Conservation (phyloP, 2,113 vertebrate genomes). For the Alaudala cheleensis region DNA sequence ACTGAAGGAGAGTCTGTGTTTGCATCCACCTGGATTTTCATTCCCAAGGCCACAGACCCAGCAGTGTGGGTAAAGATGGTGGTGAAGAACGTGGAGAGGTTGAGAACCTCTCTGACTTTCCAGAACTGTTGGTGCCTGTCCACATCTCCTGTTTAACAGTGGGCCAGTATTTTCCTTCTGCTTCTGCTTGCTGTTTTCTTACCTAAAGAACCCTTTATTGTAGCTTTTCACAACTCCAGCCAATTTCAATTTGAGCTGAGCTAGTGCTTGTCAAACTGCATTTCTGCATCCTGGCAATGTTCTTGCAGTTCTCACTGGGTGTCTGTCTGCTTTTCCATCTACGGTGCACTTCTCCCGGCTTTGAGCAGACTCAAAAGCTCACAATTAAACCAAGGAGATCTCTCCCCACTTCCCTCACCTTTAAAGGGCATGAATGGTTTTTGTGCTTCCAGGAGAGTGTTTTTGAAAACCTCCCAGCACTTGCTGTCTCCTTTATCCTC, state of each 20-base stretch:
- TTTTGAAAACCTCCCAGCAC: not conserved
- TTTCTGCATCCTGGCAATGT: not conserved
- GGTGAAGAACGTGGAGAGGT: not conserved
- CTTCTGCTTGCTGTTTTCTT: not conserved
- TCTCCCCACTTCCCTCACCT: not conserved
- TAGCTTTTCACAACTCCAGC: not conserved
- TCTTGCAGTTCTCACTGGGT: not conserved
- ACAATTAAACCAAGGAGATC: not conserved
- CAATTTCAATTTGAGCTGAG: not conserved
- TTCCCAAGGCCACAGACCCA: not conserved
- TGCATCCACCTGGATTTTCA: not conserved
- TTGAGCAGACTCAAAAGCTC: not conserved
- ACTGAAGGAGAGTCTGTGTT: not conserved
- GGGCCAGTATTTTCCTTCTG: not conserved
- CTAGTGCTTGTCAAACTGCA: not conserved
- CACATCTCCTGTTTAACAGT: not conserved
- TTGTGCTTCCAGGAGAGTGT: not conserved
- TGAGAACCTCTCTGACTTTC: not conserved
- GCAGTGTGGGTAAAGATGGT: not conserved
- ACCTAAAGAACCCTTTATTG: not conserved
- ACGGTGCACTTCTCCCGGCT: not conserved
- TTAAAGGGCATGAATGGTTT: not conserved
- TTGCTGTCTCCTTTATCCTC: not conserved
- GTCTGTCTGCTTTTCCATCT: not conserved
- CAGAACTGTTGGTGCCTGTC: not conserved